These are phyloP conservation scores for Cataglyphis altisquamis DNA, from an alignment of 2,888 invertebrate species.

Conservation along the genomic window DNA sequence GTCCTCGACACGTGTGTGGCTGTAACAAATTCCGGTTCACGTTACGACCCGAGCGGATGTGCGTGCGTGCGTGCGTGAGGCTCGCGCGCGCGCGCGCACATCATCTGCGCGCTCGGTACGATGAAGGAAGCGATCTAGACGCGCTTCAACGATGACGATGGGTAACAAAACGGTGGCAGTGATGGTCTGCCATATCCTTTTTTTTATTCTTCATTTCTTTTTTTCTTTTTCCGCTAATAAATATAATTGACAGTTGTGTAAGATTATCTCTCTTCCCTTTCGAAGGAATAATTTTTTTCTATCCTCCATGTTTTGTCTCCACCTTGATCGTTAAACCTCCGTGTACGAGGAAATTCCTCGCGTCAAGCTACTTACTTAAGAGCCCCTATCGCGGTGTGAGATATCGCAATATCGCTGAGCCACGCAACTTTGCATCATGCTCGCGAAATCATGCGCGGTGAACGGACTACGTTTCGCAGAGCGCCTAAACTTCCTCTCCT, in stretches of 20 bases:
- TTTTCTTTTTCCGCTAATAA: background rate
- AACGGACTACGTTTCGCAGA: background rate
- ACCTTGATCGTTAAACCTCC: background rate
- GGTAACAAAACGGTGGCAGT: background rate
- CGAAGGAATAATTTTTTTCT: no score
- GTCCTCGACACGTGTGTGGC: background rate
- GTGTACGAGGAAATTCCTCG: background rate
- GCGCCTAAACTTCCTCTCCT: background rate
- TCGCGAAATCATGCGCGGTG: background rate
- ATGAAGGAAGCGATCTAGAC: constrained; percentile 32
- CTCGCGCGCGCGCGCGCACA: background rate
- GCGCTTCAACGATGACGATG: background rate
- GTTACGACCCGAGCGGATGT: constrained; percentile 5
- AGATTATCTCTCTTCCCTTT: background rate
- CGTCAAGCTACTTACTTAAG: background rate
- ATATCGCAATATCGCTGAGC: background rate
- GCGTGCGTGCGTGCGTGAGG: background rate
- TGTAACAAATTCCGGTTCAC: constrained; percentile 30
- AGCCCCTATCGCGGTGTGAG: background rate
- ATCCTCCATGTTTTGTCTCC: background rate
- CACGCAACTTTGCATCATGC: background rate
- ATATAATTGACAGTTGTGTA: background rate
- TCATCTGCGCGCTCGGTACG: background rate
- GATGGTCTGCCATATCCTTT: constrained; percentile 19
- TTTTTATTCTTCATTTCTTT: background rate